Evolutionary conservation across 1,140 invertebrate genomes (phyloP).

Genomic region (Carposina sasakii): DNA sequence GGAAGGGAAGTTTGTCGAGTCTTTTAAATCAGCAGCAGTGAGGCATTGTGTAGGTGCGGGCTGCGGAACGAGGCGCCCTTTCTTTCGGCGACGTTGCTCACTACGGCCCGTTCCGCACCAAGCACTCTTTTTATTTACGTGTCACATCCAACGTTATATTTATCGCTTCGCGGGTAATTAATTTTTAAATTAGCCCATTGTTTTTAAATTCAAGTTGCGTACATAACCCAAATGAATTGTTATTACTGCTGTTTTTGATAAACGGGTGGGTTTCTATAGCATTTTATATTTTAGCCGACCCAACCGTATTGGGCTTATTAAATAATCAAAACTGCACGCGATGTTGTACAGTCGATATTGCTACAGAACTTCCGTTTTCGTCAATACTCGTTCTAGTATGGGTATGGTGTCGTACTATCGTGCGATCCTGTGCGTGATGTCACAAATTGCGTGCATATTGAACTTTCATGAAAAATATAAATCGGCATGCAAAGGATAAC

Average conservation of each 20-base stretch:
- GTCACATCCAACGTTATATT: constrained; percentile 49
- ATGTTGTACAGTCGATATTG: too few relatives aligned
- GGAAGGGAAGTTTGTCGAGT: constrained; percentile 46
- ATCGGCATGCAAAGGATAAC: constrained; percentile 7
- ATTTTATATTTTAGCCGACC: too few relatives aligned
- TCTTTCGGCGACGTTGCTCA: constrained; percentile 30
- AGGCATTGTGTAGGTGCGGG: constrained; percentile 48
- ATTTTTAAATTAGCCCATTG: constrained; percentile 44
- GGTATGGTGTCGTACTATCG: too few relatives aligned
- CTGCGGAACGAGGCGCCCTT: constrained; percentile 50
- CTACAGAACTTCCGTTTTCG: too few relatives aligned
- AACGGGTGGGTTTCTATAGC: too few relatives aligned
- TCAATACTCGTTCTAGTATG: too few relatives aligned
- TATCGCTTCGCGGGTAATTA: constrained; percentile 61
- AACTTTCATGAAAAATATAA: constrained; percentile 16
- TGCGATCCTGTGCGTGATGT: constrained; percentile 16
- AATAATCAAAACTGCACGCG: constrained; percentile 36
- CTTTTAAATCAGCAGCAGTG: constrained; percentile 53
- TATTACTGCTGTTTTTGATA: too few relatives aligned
- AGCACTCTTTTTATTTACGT: constrained; percentile 50
- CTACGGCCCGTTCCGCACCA: constrained; percentile 41
- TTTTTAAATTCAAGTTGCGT: constrained; percentile 12
- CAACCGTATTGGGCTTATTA: too few relatives aligned
- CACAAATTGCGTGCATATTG: constrained; percentile 20
- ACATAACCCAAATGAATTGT: too few relatives aligned